These are phyloP conservation scores for Eulimnadia texana DNA, from an alignment of 1,140 invertebrate species.

Conservation along the genomic window DNA sequence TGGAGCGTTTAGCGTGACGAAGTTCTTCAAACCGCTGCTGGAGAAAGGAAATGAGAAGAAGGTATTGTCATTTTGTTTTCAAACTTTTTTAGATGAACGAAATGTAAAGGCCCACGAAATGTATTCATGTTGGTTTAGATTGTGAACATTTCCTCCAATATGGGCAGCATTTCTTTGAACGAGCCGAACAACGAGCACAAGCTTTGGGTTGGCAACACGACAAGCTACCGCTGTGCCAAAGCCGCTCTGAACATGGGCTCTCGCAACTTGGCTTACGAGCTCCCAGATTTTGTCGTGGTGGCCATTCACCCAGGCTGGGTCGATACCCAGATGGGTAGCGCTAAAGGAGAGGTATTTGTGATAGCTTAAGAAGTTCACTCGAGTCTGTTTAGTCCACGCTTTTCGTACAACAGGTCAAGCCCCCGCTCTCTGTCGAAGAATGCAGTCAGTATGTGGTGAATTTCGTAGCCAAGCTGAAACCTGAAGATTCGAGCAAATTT, in stretches of 20 bases:
- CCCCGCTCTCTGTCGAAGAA: conserved; percentile 9
- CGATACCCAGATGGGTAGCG: conserved; percentile 9
- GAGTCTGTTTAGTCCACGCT: too few species aligned
- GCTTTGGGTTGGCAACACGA: conserved; percentile 14
- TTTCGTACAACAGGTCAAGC: not conserved
- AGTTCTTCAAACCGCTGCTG: conserved; percentile 4
- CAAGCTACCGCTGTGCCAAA: conserved; percentile 14
- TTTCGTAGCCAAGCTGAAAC: not conserved
- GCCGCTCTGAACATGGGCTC: conserved; percentile 15
- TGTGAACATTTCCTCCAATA: conserved; percentile 14
- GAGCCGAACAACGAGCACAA: conserved; percentile 10
- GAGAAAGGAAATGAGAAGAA: conserved; percentile 12
- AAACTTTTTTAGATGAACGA: not conserved
- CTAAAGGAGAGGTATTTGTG: conserved; percentile 2
- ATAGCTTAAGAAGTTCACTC: too few species aligned
- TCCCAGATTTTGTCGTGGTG: conserved; percentile 10
- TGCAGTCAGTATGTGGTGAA: not conserved
- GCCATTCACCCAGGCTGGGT: conserved; percentile 16
- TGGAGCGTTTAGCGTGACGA: conserved; percentile 12
- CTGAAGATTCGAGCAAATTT: conserved; percentile 8
- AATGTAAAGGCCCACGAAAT: not conserved
- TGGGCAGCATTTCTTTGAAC: conserved; percentile 11
- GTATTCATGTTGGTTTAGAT: conserved; percentile 9
- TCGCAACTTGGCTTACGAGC: conserved; percentile 13
- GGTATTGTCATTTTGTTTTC: conserved; percentile 4